These are phyloP conservation scores for Phalacrocorax brasilianus DNA, from an alignment of 2,113 vertebrate species.

Conservation along the genomic window DNA sequence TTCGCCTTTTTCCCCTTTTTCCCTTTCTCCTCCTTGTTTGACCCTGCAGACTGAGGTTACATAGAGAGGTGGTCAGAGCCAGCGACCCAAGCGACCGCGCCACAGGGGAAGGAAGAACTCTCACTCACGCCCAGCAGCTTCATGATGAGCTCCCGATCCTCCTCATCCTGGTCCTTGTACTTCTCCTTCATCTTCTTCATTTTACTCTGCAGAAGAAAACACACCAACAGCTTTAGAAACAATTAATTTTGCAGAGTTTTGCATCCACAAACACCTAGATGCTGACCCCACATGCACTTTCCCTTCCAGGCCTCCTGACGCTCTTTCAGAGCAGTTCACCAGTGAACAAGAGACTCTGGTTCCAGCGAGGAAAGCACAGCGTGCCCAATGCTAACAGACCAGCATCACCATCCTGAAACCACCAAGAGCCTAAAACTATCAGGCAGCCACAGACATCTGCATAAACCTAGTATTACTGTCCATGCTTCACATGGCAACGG, in stretches of 20 bases:
- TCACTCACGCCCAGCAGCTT: conserved; percentile 90
- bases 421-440: neutral
- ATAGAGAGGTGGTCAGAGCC: neutral
- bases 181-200: conserved; percentile 99
- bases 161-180: conserved; percentile 97
- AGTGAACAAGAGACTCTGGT: neutral
- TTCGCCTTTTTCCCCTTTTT: conserved; percentile 91
- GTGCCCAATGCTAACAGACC: neutral
- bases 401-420: neutral
- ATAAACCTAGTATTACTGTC: neutral
- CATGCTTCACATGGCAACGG: rapidly evolving
- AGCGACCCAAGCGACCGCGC: rapidly evolving
- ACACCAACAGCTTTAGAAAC: neutral
- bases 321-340: neutral
- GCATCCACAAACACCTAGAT: neutral
- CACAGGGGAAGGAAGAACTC: neutral
- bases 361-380: neutral
- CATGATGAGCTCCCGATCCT: conserved; percentile 96
- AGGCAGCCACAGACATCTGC: rapidly evolving
- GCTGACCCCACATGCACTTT: rapidly evolving
- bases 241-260: neutral
- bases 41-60: conserved; percentile 83
- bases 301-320: neutral
- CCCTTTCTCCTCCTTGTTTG: conserved; percentile 86
- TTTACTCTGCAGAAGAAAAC: conserved; percentile 83